Conservation (phyloP, 2,888 invertebrate genomes). For the Heliconius ismenius region DNA sequence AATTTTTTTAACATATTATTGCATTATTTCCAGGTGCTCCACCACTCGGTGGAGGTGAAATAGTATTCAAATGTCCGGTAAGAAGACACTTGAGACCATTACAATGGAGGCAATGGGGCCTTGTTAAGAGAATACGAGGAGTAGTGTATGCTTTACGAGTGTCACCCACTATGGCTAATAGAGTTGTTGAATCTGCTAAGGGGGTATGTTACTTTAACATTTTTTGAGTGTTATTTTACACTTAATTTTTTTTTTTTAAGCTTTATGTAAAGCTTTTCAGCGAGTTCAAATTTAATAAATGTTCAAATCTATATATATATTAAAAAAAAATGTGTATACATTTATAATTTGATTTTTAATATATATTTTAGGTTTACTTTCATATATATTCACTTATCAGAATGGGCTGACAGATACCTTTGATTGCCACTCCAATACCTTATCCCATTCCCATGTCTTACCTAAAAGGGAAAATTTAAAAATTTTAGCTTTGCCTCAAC, state of each 20-base stretch:
- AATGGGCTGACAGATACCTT: too few relatives aligned
- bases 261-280: too few relatives aligned
- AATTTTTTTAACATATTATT: not conserved
- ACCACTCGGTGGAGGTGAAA: slow-evolving; percentile 96
- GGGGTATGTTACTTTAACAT: slow-evolving; percentile 74
- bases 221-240: not conserved
- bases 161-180: slow-evolving; percentile 95
- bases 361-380: too few relatives aligned
- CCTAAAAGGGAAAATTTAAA: too few relatives aligned
- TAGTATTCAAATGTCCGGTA: slow-evolving; percentile 94
- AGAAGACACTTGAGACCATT: slow-evolving; percentile 91
- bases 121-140: slow-evolving; percentile 96
- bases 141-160: slow-evolving; percentile 94
- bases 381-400: too few relatives aligned
- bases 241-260: not conserved
- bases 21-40: slow-evolving; percentile 82
- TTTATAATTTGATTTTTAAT: too few relatives aligned
- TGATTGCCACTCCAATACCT: too few relatives aligned
- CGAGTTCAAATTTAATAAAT: too few relatives aligned
- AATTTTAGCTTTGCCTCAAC: too few relatives aligned
- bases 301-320: too few relatives aligned
- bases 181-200: slow-evolving; percentile 96
- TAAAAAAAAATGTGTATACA: too few relatives aligned
- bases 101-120: slow-evolving; percentile 90
- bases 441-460: too few relatives aligned